Base-by-base conservation (phyloP, 2,797 vertebrate genomes). In the Enteromius fasciolatus region DNA sequence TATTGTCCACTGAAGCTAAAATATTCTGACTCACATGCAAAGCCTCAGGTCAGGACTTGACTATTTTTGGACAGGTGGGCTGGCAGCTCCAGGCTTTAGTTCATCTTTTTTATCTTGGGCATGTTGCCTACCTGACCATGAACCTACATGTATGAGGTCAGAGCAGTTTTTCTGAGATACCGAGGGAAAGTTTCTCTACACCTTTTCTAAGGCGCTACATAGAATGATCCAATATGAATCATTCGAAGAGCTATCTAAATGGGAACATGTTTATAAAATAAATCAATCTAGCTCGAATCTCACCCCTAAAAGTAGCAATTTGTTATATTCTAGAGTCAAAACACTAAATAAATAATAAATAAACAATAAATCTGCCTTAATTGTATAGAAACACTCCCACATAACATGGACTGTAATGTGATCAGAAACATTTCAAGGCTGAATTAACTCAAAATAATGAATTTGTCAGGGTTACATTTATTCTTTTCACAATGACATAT, bases 11-110 rank as follows among this genome's bases (percentile, higher is more conserved):
- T 59, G 33, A 41, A 79, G 57, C 28, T 31, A 39, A 50, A 66
- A 39, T 63, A 46, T 17, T 23, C n/a, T 64, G 61, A 64, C 76
- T 64, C 68, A 25, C 18, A 54, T 76, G 11, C 33, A 28, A 17
- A 33, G 64, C 76, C 31, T 78, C 33, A 5, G 57, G 57, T 64
- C n/a, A 36, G 52, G 46, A 46, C 66, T 46, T 3, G 9, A 64
- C 69, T 82, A 54, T 84, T 78, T 72, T 79, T 41, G 77, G 44
- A 64, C 41, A 52, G 52, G 67, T 66, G 78, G 50, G 31, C 25
- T 59, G 28, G 20, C 59, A 36, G 52, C 64, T 74, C 59, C 1
- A 61, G 28, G 31, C 54, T 76, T 48, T 75, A 52, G 36, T 57
- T 72, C 28, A 25, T 46, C n/a, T 33, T 76, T 14, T 74, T 64